These are phyloP conservation scores for Iselma pallidipennis DNA, from an alignment of 2,888 invertebrate species.

Conservation along the genomic window DNA sequence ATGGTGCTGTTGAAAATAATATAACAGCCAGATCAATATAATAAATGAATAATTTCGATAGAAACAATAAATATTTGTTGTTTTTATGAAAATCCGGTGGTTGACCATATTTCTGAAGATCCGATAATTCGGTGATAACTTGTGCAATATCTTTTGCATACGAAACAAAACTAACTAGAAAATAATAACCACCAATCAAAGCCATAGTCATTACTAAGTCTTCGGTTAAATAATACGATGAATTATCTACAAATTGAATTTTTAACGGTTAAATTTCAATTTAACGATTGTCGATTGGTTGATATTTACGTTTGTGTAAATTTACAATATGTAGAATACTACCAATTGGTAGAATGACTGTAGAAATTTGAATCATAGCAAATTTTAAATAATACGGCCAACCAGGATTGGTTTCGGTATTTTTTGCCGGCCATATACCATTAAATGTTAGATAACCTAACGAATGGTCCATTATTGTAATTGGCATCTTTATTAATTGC, in stretches of 20 bases:
- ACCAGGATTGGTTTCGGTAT: not conserved
- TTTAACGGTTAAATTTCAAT: not conserved
- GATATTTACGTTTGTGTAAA: not conserved
- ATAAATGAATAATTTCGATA: conserved; percentile 3
- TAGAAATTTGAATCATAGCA: not conserved
- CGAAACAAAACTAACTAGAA: conserved; percentile 4
- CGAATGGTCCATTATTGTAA: not conserved
- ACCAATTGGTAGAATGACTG: not conserved
- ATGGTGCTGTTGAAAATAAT: not conserved
- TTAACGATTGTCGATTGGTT: not conserved
- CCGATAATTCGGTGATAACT: conserved; percentile 8
- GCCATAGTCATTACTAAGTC: conserved; percentile 10
- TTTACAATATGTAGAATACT: not conserved
- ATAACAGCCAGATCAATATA: conserved; percentile 8
- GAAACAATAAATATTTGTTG: conserved; percentile 2
- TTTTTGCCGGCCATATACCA: not conserved
- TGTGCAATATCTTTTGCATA: conserved; percentile 4
- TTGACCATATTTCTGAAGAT: conserved; percentile 6
- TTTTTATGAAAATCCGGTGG: conserved; percentile 5
- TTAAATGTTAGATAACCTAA: not conserved
- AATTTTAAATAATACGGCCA: not conserved
- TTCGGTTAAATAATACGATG: conserved; percentile 9
- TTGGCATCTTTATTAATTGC: too few relatives aligned
- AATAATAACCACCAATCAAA: conserved; percentile 14
- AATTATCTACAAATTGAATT: conserved; percentile 6